phyloP scores from a whole-genome alignment of 2,888 invertebrate genomes.

The Lasioglossum oenotherae region DNA sequence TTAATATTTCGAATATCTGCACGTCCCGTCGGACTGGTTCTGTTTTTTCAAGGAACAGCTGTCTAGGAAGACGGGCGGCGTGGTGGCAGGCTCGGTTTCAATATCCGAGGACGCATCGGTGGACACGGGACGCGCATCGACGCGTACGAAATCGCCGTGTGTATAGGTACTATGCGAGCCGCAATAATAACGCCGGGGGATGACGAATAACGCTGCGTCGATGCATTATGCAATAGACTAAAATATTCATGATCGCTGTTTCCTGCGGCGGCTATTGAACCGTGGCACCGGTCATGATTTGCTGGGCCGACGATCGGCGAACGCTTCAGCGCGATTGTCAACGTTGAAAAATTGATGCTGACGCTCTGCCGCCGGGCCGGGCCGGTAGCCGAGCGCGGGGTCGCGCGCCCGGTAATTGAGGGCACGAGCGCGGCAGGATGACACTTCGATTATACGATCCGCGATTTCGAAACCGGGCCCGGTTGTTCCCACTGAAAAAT shows the following conservation, averaged over 20 bases:
- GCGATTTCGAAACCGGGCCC: slow-evolving; percentile 2
- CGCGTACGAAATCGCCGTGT: slow-evolving; percentile 52
- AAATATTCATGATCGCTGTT: slow-evolving; percentile 69
- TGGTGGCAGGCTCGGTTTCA: slow-evolving; percentile 21
- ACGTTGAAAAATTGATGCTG: slow-evolving; percentile 42
- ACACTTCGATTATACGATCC: slow-evolving; percentile 15
- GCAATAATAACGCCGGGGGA: slow-evolving; percentile 57
- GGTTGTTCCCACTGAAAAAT: slow-evolving; percentile 1
- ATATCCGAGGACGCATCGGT: slow-evolving; percentile 33
- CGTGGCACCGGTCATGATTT: slow-evolving; percentile 51
- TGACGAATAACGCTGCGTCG: slow-evolving; percentile 64
- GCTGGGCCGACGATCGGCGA: slow-evolving; percentile 47
- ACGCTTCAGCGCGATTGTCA: slow-evolving; percentile 28
- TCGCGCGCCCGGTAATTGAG: slow-evolving; percentile 22
- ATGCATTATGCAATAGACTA: slow-evolving; percentile 68
- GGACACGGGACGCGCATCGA: slow-evolving; percentile 53
- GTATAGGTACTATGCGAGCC: slow-evolving; percentile 45
- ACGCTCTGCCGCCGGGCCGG: neutral
- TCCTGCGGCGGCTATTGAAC: slow-evolving; percentile 54
- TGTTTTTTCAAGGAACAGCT: neutral
- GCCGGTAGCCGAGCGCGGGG: neutral
- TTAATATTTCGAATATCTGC: too few relatives aligned
- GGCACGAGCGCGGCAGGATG: slow-evolving; percentile 7
- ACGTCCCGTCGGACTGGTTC: neutral
- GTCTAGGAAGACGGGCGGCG: neutral